phyloP scores from a whole-genome alignment of 2,888 invertebrate species.

The Lordiphosa andalusiaca region DNA sequence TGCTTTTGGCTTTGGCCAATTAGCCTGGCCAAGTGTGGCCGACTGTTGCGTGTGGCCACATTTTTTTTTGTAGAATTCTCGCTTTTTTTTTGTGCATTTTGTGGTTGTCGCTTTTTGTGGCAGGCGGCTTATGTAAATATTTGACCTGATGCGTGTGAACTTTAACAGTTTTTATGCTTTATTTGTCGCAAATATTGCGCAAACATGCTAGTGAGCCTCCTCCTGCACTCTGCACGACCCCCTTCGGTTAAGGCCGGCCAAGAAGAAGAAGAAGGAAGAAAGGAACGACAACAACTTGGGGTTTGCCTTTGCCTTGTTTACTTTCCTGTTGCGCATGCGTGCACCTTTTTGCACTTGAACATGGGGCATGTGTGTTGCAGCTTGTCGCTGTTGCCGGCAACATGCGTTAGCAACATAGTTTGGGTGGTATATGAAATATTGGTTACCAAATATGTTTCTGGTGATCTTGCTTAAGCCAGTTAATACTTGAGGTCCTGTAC shows the following conservation, averaged over 20 bases:
- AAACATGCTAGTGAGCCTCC: slow-evolving; percentile 45
- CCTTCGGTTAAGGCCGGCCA: slow-evolving; percentile 5
- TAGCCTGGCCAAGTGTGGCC: slow-evolving; percentile 28
- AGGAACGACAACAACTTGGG: slow-evolving; percentile 5
- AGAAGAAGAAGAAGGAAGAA: background rate
- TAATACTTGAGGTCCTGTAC: no score
- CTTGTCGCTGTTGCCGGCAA: slow-evolving; percentile 41
- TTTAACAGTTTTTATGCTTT: slow-evolving; percentile 74
- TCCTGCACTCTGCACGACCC: background rate
- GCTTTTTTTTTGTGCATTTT: background rate
- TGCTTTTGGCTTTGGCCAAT: slow-evolving; percentile 52
- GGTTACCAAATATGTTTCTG: background rate
- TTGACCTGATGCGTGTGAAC: slow-evolving; percentile 75
- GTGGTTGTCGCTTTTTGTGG: slow-evolving; percentile 22
- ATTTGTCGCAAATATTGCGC: slow-evolving; percentile 75
- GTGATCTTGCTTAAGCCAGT: no score
- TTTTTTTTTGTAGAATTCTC: slow-evolving; percentile 6
- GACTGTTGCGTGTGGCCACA: slow-evolving; percentile 3
- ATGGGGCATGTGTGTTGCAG: slow-evolving; percentile 24
- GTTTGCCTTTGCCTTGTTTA: slow-evolving; percentile 24
- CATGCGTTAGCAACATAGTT: slow-evolving; percentile 63
- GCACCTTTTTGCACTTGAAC: slow-evolving; percentile 65
- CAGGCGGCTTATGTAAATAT: slow-evolving; percentile 66
- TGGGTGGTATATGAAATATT: slow-evolving; percentile 2
- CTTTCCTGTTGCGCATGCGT: slow-evolving; percentile 52